Conservation (phyloP, 2,888 invertebrate species). For the Oconnorella tubifera region DNA sequence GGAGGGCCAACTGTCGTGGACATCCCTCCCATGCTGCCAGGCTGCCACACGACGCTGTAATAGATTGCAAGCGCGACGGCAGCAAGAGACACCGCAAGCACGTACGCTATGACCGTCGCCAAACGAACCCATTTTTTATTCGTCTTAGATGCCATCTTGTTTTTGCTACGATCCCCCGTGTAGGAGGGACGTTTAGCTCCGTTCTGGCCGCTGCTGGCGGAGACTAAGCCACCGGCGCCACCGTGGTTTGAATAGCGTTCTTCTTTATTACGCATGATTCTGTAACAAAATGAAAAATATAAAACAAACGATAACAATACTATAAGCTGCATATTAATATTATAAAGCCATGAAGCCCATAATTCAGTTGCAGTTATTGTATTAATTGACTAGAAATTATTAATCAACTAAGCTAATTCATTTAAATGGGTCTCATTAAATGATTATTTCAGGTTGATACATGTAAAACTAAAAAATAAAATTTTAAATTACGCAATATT, state of each 20-base stretch:
- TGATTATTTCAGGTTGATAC: no score
- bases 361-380: no score
- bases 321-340: no score
- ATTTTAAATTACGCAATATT: no score
- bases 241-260: neutral
- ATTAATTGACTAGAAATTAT: no score
- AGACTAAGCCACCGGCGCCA: no score
- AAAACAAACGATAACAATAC: no score
- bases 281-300: no score
- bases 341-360: no score
- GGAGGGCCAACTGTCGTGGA: neutral
- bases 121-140: constrained; percentile 80
- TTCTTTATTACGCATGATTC: neutral
- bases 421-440: no score
- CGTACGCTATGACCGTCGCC: constrained; percentile 86
- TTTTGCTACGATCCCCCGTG: constrained; percentile 32
- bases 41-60: constrained; percentile 83
- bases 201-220: constrained; percentile 6
- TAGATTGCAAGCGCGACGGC: constrained; percentile 89
- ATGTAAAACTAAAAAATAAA: no score
- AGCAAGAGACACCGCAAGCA: constrained; percentile 87
- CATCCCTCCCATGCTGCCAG: neutral
- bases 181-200: constrained; percentile 36
- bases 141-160: constrained; percentile 51
- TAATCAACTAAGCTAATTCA: no score